Conservation (phyloP, 2,888 invertebrate species). For the Tinea pellionella region DNA sequence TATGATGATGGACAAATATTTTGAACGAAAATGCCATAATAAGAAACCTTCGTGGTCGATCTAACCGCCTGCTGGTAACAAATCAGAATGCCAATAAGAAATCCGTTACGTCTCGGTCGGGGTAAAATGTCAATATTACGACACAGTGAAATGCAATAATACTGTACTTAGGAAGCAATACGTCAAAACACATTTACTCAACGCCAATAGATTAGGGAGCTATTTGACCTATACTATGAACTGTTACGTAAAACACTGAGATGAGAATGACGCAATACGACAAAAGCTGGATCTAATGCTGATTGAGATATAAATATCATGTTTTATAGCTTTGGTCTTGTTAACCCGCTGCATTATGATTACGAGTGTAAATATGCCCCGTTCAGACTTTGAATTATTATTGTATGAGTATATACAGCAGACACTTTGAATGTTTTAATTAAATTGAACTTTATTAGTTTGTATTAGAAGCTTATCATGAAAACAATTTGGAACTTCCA, state of each 20-base stretch:
- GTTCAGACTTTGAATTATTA: too few species aligned
- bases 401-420: too few species aligned
- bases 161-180: constrained; percentile 9
- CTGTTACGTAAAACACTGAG: not conserved
- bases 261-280: not conserved
- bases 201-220: constrained; percentile 11
- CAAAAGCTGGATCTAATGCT: constrained; percentile 5
- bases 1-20: too few species aligned
- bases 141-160: constrained; percentile 8
- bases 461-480: too few species aligned
- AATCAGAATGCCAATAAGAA: constrained; percentile 1
- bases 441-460: too few species aligned
- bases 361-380: not conserved
- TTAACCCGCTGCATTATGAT: not conserved
- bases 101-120: not conserved
- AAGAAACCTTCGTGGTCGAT: not conserved
- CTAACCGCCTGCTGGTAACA: constrained; percentile 6
- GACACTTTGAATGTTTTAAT: too few species aligned
- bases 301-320: constrained; percentile 13
- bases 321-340: constrained; percentile 3
- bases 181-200: constrained; percentile 10
- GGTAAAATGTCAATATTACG: constrained; percentile 8
- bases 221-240: constrained; percentile 8
- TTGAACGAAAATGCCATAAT: too few species aligned
- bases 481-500: too few species aligned